A percentile compares a stretch with the other conserved stretches of the same genome.
These are phyloP conservation scores for Ceramica pisi DNA, from an alignment of 2,888 invertebrate genomes.

Conservation along the genomic window DNA sequence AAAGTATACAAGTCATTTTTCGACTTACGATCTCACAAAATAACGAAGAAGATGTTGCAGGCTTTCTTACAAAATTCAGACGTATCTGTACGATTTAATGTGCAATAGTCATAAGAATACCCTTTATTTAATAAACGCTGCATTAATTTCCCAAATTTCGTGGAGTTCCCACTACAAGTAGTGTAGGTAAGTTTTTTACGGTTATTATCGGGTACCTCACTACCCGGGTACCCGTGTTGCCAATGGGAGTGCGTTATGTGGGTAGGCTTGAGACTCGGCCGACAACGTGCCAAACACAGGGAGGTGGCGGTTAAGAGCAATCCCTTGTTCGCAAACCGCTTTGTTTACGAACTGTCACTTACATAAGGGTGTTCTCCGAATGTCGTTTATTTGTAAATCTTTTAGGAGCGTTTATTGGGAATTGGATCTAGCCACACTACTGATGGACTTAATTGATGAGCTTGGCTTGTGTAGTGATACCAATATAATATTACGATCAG, in stretches of 20 bases:
- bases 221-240: slow-evolving; percentile 1
- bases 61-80: too few species aligned
- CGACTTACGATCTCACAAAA: too few species aligned
- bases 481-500: neutral
- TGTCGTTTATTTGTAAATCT: slow-evolving; percentile 22
- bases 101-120: too few species aligned
- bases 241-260: slow-evolving; percentile 42
- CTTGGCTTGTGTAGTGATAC: neutral
- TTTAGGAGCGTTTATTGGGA: slow-evolving; percentile 21
- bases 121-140: too few species aligned
- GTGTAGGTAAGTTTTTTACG: slow-evolving; percentile 60
- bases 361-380: slow-evolving; percentile 17
- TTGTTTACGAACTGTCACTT: slow-evolving; percentile 60
- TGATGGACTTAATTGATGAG: neutral
- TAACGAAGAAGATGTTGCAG: too few species aligned
- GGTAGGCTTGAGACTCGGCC: slow-evolving; percentile 26
- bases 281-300: slow-evolving; percentile 32
- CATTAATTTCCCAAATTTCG: slow-evolving; percentile 27
- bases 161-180: slow-evolving; percentile 45
- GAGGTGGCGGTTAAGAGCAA: slow-evolving; percentile 58
- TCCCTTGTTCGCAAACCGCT: slow-evolving; percentile 57
- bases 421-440: neutral
- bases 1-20: too few species aligned
- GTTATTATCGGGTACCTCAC: slow-evolving; percentile 46
- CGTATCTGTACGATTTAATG: too few species aligned